Conservation (phyloP, 1,140 invertebrate genomes). For the Brachionus plicatilis region DNA sequence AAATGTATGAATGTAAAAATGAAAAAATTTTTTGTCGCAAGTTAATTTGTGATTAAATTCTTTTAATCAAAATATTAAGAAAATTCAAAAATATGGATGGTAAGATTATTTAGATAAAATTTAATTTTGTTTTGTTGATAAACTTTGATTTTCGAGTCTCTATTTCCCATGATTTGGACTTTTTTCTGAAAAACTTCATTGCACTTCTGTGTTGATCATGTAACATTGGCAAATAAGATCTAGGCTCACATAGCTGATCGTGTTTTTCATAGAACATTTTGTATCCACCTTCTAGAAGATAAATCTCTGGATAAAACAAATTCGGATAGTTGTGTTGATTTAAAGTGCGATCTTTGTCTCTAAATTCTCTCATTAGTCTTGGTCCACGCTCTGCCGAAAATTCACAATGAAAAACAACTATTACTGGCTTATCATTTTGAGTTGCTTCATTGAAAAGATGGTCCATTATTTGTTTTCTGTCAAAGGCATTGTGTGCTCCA, state of each 20-base stretch:
- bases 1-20: no score
- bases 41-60: no score
- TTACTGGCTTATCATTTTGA: constrained; percentile 59
- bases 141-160: not conserved
- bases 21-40: no score
- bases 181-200: constrained; percentile 23
- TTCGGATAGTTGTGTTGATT: constrained; percentile 80
- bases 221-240: constrained; percentile 15
- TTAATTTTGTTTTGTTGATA: not conserved
- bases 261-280: constrained; percentile 71
- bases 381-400: constrained; percentile 92
- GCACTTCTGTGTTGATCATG: constrained; percentile 15
- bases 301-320: constrained; percentile 86
- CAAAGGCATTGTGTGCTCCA: constrained; percentile 75
- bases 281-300: constrained; percentile 89
- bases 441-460: constrained; percentile 56
- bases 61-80: not conserved
- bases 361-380: constrained; percentile 62
- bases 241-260: not conserved
- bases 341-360: constrained; percentile 71
- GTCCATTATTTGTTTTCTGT: constrained; percentile 66
- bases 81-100: not conserved
- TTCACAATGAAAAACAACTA: constrained; percentile 95
- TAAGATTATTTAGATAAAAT: not conserved
- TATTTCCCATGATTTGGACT: constrained; percentile 1